Conservation (phyloP, 2,888 invertebrate species). For the Nemapogon koenigi region DNA sequence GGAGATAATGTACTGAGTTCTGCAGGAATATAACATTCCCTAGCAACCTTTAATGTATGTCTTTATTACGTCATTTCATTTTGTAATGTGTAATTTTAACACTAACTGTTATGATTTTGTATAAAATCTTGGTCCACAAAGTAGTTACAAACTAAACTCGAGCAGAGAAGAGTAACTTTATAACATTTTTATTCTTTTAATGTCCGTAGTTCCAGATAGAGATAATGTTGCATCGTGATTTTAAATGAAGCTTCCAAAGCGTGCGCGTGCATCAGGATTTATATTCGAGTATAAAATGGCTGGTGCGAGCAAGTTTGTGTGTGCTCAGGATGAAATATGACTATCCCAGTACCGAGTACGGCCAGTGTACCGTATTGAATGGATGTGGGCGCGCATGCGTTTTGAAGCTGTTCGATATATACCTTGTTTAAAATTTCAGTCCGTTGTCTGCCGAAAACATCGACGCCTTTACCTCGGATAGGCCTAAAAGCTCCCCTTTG, state of each 20-base stretch:
- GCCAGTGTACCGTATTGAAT: slow-evolving; percentile 5
- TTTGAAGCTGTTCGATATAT: slow-evolving; percentile 13
- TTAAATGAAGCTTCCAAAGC: no score
- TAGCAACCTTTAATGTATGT: not conserved
- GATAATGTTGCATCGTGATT: no score
- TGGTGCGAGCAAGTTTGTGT: slow-evolving; percentile 30
- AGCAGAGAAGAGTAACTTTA: no score
- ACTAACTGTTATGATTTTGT: no score
- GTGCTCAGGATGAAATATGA: slow-evolving; percentile 44
- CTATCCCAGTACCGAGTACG: slow-evolving; percentile 23
- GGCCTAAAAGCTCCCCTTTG: slow-evolving; percentile 25
- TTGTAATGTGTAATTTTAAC: no score
- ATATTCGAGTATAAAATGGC: no score
- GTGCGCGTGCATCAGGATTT: slow-evolving; percentile 1
- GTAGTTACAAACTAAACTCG: no score
- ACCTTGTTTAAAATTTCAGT: slow-evolving; percentile 27
- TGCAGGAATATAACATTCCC: not conserved
- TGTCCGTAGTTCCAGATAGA: no score
- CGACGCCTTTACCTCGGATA: slow-evolving; percentile 27
- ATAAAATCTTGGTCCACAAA: no score
- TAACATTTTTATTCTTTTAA: no score
- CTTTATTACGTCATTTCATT: no score
- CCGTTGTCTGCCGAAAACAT: slow-evolving; percentile 19
- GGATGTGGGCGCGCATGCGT: slow-evolving; percentile 20
- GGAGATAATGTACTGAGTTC: no score